Base-by-base conservation (phyloP, 2,888 invertebrate species). In the Microctonus hyperodae region DNA sequence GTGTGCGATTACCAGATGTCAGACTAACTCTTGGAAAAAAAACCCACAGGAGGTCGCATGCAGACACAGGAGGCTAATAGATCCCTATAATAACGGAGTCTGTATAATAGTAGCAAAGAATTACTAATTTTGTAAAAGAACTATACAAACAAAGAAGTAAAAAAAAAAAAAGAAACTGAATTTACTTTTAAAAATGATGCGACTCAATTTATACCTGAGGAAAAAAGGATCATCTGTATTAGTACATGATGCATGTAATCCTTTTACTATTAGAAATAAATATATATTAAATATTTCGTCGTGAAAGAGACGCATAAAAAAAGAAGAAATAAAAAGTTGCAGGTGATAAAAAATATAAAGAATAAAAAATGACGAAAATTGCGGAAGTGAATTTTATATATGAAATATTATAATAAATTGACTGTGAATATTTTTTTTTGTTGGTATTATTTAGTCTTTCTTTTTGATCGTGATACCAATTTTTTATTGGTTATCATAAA, bases 11-110 rank as follows among this genome's bases (percentile, higher is more conserved):
- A 48, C 59, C 59, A 60, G 59, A 48, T 44, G 20, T 60, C 48
- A 44, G 31, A 16, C 13, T 25, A 33, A 55, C 58, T 58, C 57
- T 40, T 64, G 64, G 37, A 64, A 56, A 55, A 50, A 50, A 44
- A 23, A 61, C 33, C 44, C 50, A 40, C 48, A 58, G 58, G 57
- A 64, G 64, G 64, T 64, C 64, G 55, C 53, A 16, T 16, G n/a
- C 44, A 44, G 44, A 44, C 44, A 44, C 44, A 44, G 44, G 33
- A n/a, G 55, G 23, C 58, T 64, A 64, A 64, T 64, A 53, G 57
- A 48, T 16, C 35, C 1, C 57, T 64, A n/a, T n/a, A 64, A 64
- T 64, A 50, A 63, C 25, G 64, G 50, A 58, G 50, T 64, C 50
- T 37, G 44, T n/a, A 44, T 44, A 44, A 44, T 44, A 44, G 16